Base-by-base conservation (phyloP, 2,113 vertebrate genomes). In the Dicaeum eximium region DNA sequence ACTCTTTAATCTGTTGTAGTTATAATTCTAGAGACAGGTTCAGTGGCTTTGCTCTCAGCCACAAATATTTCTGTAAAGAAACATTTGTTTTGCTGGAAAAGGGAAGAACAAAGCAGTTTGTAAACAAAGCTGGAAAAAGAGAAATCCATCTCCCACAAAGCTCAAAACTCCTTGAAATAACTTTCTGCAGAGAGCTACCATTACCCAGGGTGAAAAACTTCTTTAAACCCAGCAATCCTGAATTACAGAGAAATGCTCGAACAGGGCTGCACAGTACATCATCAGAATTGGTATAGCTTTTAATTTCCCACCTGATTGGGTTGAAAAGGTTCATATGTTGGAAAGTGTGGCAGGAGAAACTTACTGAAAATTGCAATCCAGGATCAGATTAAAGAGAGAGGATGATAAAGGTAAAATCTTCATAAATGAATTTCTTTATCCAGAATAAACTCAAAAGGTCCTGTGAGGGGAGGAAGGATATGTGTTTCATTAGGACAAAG, bases 401-500 rank as follows among this genome's bases (percentile, higher is more conserved):
- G 57, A 89, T 53, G 83, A 93, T 33, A 89, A 65, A 69, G 53
- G 24, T 77, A 44, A 94, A 82, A 74, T 58, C 74, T 84, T 86
- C 81, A 80, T 57, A 81, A 95, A 92, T 4, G 1, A 67, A 25
- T 93, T 95, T 85, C 67, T 92, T 93, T 90, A 88, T 64, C 79
- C 67, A 86, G 67, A 97, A 90, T 88, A 89, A 92, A 95, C 74
- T 94, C 81, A 86, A 81, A 91, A 94, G 51, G 51, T 83, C 90
- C 94, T 93, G 44, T 13, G 56, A 90, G 57, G 71, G 79, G 67
- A 92, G 37, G 67, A 83, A 88, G 71, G 81, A 56, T 90, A 58
- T 21, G 50, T 77, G 75, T 51, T 95, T 88, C 28, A 8, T 78
- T 88, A 90, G 42, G 75, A 74, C 51, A 89, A 86, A 80, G 60